Conservation (phyloP, 2,797 vertebrate genomes). For the Strix occidentalis region DNA sequence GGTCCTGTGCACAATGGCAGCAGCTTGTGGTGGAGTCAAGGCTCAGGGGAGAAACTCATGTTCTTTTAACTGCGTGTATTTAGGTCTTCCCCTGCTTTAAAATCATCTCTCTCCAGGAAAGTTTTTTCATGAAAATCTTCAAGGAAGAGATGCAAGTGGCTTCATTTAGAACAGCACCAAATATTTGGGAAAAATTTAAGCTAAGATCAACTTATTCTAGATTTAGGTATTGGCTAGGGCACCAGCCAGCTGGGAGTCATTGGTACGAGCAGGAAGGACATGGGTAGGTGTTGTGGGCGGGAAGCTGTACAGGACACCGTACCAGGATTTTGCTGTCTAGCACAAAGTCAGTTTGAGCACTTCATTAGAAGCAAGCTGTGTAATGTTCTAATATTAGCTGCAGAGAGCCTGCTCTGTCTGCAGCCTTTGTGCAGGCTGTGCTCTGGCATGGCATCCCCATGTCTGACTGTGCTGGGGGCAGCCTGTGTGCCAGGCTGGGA, state of each 20-base stretch:
- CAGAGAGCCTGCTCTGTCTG: not conserved
- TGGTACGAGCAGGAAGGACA: not conserved
- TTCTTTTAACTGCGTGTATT: not conserved
- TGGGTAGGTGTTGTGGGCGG: not conserved
- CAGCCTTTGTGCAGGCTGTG: not conserved
- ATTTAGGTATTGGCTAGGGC: not conserved
- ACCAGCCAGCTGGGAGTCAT: not conserved
- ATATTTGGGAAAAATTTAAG: not conserved
- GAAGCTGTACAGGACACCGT: not conserved
- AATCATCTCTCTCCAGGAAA: not conserved
- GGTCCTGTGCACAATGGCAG: not conserved
- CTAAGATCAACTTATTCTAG: not conserved
- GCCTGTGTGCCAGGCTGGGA: not conserved
- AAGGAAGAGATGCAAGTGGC: not conserved
- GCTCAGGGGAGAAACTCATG: not conserved
- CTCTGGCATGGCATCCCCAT: fast-evolving
- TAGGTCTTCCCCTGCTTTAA: not conserved
- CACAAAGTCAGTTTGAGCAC: not conserved
- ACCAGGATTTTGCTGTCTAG: not conserved
- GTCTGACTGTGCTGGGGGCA: not conserved
- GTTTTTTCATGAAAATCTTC: not conserved
- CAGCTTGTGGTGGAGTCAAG: not conserved
- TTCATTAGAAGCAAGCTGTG: not conserved
- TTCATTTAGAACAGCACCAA: not conserved
- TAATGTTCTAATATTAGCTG: not conserved